Evolutionary conservation across 2,797 vertebrate species (phyloP), one percentile per base, ranked within the genome.

Genomic region (Cynopterus sphinx): DNA sequence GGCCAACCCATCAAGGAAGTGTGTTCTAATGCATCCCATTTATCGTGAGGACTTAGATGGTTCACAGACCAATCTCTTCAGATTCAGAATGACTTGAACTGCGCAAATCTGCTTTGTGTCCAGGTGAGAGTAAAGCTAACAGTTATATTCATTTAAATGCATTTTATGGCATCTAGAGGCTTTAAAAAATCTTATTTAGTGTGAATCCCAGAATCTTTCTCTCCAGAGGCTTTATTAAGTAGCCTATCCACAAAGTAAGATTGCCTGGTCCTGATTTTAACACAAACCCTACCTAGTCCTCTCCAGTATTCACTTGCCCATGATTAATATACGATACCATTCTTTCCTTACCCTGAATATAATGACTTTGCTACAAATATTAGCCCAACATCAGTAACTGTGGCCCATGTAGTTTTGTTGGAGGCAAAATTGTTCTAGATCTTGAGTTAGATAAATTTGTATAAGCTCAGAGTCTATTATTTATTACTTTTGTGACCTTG

Each of bases 391-490:
- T 16, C 26, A 91, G 55, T 85, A 77, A 43, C 55, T 90, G 31
- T 90, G 75, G 9, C 61, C 26, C 46, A 86, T 83, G 46, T 26
- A 43, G 5, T 91, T 95, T 96, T 39, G 91, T 93, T 31, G 15
- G 36, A 93, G 68, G 41, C 17, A 77, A 94, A 87, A 79, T 22
- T 12, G n/a, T 43, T 92, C 36, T 90, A 55, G 88, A 24, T 17
- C 26, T 94, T 96, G 81, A 94, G 51, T 92, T 71, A 79, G 43
- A 83, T 33, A 82, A 78, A 88, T 96, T 90, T 92, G 9, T 81
- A 61, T 91, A 55, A 90, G 24, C 49, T 63, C 75, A 94, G 28
- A 43, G 8, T 87, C 61, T 94, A 28, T 67, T 87, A 90, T 77
- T 49, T 75, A 85, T 90, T 92, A 88, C 31, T 83, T 95, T 15